Base-by-base conservation (phyloP, 2,888 invertebrate genomes). In the Helleia helle region DNA sequence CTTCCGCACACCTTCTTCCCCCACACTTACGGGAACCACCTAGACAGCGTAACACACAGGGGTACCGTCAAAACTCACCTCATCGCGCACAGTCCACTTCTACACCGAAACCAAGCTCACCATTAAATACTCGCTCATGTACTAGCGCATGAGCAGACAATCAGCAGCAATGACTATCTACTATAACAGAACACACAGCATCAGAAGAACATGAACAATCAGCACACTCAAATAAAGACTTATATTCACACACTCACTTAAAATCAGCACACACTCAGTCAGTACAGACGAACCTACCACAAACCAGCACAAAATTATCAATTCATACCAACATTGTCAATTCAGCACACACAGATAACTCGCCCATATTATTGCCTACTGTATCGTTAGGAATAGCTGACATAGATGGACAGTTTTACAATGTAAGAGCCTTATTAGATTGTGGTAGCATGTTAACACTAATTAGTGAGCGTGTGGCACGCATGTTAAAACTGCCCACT, bases 151-250 rank as follows among this genome's bases (percentile, higher is more conserved):
- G n/a, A n/a, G n/a, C n/a, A n/a, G n/a, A n/a, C n/a, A n/a, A n/a
- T n/a, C n/a, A n/a, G n/a, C n/a, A n/a, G n/a, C n/a, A n/a, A n/a
- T n/a, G 25, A 8, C 25, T 25, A 25, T 5, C 25, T 25, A 25
- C 25, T 3, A 25, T 25, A 2, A 25, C 25, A 5, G 27, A 28
- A 4, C 27, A 28, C 9, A 5, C 2, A 4, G 12, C 28, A 5
- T 18, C 18, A 5, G 27, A 28, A 4, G 27, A 28, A 28, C 11
- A 2, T 9, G 27, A 1, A 28, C 9, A 9, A 2, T 28, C 27
- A 28, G 27, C 27, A 28, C 27, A 28, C 11, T 9, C 27, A 28
- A n/a, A n/a, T n/a, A n/a, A n/a, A n/a, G n/a, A n/a, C n/a, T n/a
- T n/a, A n/a, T n/a, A n/a, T n/a, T n/a, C n/a, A n/a, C n/a, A n/a